Percentiles rank a stretch among this genome's conserved stretches.
Evolutionary conservation across 2,888 invertebrate genomes (phyloP).

Genomic region (Ceraclea dissimilis): DNA sequence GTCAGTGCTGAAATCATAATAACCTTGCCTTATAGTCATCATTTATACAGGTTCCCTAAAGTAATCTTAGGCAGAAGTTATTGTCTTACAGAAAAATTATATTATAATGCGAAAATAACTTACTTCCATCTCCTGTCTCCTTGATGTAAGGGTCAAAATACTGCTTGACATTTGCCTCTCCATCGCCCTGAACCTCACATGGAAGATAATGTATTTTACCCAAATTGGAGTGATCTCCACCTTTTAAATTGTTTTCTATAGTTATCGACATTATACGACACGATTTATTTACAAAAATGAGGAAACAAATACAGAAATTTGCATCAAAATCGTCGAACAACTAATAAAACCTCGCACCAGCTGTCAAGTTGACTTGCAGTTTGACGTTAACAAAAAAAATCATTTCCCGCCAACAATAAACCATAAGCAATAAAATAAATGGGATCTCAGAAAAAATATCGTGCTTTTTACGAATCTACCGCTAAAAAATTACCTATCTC

Average conservation of each 20-base stretch:
- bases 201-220: slow-evolving; percentile 59
- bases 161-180: slow-evolving; percentile 57
- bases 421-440: no score
- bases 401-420: no score
- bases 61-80: neutral
- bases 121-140: slow-evolving; percentile 44
- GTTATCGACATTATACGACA: slow-evolving; percentile 48
- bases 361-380: no score
- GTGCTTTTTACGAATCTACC: no score
- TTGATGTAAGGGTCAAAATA: slow-evolving; percentile 59
- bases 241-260: slow-evolving; percentile 53
- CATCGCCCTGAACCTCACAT: slow-evolving; percentile 62
- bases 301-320: no score
- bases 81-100: neutral
- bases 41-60: neutral
- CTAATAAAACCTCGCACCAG: no score
- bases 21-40: neutral
- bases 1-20: slow-evolving; percentile 40
- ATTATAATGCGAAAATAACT: slow-evolving; percentile 26
- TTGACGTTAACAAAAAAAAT: no score
- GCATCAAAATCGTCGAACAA: no score
- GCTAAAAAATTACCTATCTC: no score
- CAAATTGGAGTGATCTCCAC: slow-evolving; percentile 31
- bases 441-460: no score
- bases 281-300: neutral